Evolutionary conservation across 2,888 invertebrate genomes (phyloP).

Genomic region (Diploptera punctata): DNA sequence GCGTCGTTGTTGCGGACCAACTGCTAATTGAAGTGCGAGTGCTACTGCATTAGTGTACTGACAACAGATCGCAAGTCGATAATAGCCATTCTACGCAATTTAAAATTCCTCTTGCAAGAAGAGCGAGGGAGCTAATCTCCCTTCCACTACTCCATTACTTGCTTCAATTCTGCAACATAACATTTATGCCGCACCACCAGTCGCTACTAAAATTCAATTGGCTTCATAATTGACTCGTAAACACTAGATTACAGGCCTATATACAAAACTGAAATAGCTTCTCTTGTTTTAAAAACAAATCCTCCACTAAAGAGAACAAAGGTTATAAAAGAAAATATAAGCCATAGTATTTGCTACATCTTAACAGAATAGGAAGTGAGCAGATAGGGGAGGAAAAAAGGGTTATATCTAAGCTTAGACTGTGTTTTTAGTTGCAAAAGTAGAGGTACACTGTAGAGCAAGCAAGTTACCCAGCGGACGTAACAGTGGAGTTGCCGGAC

Average conservation of each 20-base stretch:
- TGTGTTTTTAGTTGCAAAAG: slow-evolving; percentile 25
- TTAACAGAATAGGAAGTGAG: neutral
- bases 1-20: too few species aligned
- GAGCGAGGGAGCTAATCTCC: neutral
- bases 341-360: slow-evolving; percentile 12
- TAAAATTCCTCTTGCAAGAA: neutral
- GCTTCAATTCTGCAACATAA: neutral
- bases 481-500: slow-evolving; percentile 12
- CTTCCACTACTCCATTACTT: neutral
- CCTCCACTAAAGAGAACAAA: neutral
- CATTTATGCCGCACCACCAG: slow-evolving; percentile 7
- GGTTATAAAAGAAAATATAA: slow-evolving; percentile 22
- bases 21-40: too few species aligned
- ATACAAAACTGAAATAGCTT: slow-evolving; percentile 14
- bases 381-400: slow-evolving; percentile 4
- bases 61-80: too few species aligned
- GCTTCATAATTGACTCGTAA: slow-evolving; percentile 14
- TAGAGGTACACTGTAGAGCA: slow-evolving; percentile 20
- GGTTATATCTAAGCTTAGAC: slow-evolving; percentile 17
- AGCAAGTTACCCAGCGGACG: slow-evolving; percentile 13
- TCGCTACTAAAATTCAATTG: slow-evolving; percentile 15
- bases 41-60: too few species aligned
- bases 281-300: neutral
- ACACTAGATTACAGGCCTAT: slow-evolving; percentile 5
- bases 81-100: neutral